Conservation (phyloP, 2,888 invertebrate genomes). For the Lasius fuliginosus region DNA sequence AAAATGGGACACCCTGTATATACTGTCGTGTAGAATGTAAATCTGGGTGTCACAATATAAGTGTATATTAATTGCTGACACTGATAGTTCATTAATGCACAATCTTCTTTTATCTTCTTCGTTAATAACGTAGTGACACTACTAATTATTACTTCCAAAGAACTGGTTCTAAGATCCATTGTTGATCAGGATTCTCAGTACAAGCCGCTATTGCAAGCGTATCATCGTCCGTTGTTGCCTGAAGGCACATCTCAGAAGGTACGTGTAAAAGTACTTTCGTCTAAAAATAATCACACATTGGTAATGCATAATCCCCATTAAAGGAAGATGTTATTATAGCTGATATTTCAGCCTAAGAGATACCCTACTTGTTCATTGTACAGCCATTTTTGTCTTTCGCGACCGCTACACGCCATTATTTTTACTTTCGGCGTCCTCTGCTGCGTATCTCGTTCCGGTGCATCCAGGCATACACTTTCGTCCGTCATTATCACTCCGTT, state of each 20-base stretch:
- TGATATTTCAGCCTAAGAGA: background rate
- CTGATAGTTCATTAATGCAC: slow-evolving; percentile 9
- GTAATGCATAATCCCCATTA: background rate
- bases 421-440: slow-evolving; percentile 89
- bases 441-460: slow-evolving; percentile 87
- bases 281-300: slow-evolving; percentile 81
- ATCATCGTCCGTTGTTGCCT: slow-evolving; percentile 87
- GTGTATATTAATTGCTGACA: background rate
- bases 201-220: slow-evolving; percentile 89
- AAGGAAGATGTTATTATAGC: background rate
- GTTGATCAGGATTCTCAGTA: slow-evolving; percentile 88
- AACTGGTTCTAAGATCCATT: slow-evolving; percentile 90
- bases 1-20: too few species aligned
- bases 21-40: background rate
- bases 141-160: slow-evolving; percentile 88
- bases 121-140: slow-evolving; percentile 1
- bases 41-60: background rate
- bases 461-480: slow-evolving; percentile 95
- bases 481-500: slow-evolving; percentile 94
- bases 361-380: slow-evolving; percentile 87
- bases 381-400: slow-evolving; percentile 91
- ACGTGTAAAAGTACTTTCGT: slow-evolving; percentile 87
- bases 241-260: slow-evolving; percentile 88
- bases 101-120: background rate
- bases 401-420: slow-evolving; percentile 91